Conservation (phyloP, 2,888 invertebrate species). For the Agonopterix subpropinquella region DNA sequence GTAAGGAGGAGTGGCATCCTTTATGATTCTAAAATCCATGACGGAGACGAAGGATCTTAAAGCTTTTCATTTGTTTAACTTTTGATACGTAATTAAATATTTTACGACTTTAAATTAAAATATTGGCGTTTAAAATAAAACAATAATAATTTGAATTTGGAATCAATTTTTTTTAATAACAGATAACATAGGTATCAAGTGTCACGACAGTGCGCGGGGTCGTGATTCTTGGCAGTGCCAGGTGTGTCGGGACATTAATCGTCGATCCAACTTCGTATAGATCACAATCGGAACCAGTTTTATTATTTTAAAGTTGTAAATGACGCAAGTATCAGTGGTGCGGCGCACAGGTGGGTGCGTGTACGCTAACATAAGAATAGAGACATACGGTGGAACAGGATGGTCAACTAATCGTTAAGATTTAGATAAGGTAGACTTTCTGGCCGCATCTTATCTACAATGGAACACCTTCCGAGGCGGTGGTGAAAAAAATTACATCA, state of each 20-base stretch:
- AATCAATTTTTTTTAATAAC: constrained; percentile 30
- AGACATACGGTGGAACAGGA: constrained; percentile 31
- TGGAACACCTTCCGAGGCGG: too few species aligned
- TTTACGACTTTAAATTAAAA: not conserved
- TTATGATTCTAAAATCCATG: too few species aligned
- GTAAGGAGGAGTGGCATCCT: too few species aligned
- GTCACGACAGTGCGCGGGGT: constrained; percentile 16
- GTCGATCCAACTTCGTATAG: constrained; percentile 60
- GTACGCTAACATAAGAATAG: constrained; percentile 42
- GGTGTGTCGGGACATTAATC: constrained; percentile 64
- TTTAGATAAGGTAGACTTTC: too few species aligned
- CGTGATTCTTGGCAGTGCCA: constrained; percentile 26
- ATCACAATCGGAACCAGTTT: constrained; percentile 73
- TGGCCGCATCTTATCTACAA: too few species aligned
- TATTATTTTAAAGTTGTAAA: constrained; percentile 73
- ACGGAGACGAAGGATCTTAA: too few species aligned
- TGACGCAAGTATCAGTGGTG: constrained; percentile 68
- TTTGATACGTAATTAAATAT: too few species aligned
- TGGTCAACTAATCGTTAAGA: constrained; percentile 14
- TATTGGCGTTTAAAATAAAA: constrained; percentile 12
- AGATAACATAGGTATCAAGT: constrained; percentile 4
- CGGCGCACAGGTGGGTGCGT: constrained; percentile 61
- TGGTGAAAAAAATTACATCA: too few species aligned
- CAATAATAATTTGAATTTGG: constrained; percentile 35
- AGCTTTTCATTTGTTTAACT: too few species aligned